phyloP scores from a whole-genome alignment of 1,140 invertebrate genomes.

The Daktulosphaira vitifoliae region DNA sequence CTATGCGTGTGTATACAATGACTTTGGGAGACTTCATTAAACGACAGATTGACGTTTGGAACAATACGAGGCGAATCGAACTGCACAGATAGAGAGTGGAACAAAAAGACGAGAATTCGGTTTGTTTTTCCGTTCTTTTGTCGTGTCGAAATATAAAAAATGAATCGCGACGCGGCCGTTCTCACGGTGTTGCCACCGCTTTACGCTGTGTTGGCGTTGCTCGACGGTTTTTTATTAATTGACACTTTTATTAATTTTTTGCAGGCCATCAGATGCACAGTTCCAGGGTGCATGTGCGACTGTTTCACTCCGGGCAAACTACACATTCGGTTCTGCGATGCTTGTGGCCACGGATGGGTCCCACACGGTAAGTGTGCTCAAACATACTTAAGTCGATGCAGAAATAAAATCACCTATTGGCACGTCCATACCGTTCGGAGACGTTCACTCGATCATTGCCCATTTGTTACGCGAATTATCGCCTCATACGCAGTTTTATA shows the following conservation, averaged over 20 bases:
- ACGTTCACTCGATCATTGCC: not conserved
- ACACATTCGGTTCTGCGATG: slow-evolving; percentile 60
- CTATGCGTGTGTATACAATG: slow-evolving; percentile 19
- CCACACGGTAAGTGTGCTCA: slow-evolving; percentile 58
- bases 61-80: slow-evolving; percentile 28
- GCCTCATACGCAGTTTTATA: no score
- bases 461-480: no score
- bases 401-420: not conserved
- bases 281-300: slow-evolving; percentile 60
- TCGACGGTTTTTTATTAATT: not conserved
- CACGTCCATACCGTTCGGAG: no score
- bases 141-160: slow-evolving; percentile 10
- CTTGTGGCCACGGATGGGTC: slow-evolving; percentile 68
- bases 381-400: not conserved
- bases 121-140: slow-evolving; percentile 32
- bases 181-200: slow-evolving; percentile 19
- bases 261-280: slow-evolving; percentile 64
- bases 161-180: not conserved
- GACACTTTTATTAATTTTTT: slow-evolving; percentile 40
- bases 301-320: slow-evolving; percentile 65
- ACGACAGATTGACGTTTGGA: slow-evolving; percentile 33
- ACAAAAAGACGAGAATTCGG: slow-evolving; percentile 4
- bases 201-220: not conserved
- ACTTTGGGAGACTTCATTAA: slow-evolving; percentile 33
- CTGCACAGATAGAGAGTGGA: no score